Evolutionary conservation across 2,797 vertebrate species (phyloP).

Genomic region (Sciurus vulgaris): DNA sequence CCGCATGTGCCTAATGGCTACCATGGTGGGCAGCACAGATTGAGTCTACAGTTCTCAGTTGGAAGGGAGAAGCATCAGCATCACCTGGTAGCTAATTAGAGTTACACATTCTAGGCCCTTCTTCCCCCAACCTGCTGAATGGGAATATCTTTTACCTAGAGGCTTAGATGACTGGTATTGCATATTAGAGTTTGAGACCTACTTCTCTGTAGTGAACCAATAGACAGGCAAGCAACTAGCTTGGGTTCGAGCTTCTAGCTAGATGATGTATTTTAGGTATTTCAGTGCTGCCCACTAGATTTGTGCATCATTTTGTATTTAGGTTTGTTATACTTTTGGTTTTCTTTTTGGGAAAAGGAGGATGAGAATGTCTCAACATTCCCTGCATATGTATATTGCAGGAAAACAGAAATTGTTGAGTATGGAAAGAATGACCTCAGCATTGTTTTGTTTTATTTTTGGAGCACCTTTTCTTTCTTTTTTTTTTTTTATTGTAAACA

Average conservation of each 20-base stretch:
- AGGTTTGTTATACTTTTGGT: neutral
- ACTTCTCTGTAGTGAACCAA: neutral
- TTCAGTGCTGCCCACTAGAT: neutral
- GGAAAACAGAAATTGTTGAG: neutral
- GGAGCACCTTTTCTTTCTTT: neutral
- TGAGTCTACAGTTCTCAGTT: neutral
- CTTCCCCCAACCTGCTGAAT: neutral
- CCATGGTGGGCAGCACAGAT: neutral
- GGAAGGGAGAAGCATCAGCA: neutral
- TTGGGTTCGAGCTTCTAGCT: neutral
- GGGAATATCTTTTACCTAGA: neutral
- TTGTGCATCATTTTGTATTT: neutral
- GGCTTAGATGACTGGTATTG: neutral
- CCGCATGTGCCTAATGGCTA: neutral
- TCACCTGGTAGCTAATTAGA: neutral
- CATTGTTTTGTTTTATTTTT: neutral
- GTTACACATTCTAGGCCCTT: neutral
- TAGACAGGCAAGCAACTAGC: neutral
- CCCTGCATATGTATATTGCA: neutral
- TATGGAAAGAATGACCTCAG: neutral
- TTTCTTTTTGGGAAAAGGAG: conserved; percentile 41
- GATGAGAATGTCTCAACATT: neutral
- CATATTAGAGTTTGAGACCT: neutral
- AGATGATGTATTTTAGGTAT: neutral
- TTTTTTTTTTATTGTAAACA: too few species aligned